These are phyloP conservation scores for Lepus timidus DNA, from an alignment of 2,113 vertebrate genomes.

Conservation along the genomic window DNA sequence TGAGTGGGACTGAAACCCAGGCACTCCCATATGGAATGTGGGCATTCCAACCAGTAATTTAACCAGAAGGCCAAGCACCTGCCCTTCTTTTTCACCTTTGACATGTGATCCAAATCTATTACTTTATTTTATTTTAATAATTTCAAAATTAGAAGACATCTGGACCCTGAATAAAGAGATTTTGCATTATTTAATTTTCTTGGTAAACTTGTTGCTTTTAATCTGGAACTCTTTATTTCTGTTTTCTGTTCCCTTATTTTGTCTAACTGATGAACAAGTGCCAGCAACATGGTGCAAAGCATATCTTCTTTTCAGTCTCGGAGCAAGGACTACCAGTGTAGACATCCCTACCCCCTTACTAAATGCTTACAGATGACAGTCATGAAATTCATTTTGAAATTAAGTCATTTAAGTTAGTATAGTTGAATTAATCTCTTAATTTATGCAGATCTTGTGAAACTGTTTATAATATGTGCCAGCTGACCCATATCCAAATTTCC, in stretches of 20 bases:
- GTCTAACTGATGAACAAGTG: background rate
- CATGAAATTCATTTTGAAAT: slow-evolving; percentile 49
- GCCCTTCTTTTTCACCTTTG: background rate
- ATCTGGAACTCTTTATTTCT: background rate
- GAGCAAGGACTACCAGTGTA: background rate
- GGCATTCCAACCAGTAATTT: too few species aligned
- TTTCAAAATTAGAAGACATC: background rate
- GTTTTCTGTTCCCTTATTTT: background rate
- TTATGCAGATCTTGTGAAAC: slow-evolving; percentile 40
- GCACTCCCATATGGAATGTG: too few species aligned
- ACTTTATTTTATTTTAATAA: slow-evolving; percentile 7
- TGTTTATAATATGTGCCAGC: slow-evolving; percentile 16
- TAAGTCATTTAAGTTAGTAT: slow-evolving; percentile 51
- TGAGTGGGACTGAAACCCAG: too few species aligned
- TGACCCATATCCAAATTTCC: slow-evolving; percentile 66
- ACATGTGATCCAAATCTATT: background rate
- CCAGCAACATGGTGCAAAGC: background rate
- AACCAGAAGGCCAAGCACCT: too few species aligned
- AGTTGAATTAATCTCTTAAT: slow-evolving; percentile 57
- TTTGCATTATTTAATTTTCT: background rate
- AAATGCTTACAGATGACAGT: background rate
- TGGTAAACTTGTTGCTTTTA: background rate
- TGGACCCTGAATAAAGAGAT: background rate
- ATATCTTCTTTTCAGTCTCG: slow-evolving; percentile 8
- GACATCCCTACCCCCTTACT: too few species aligned